Percentiles rank a stretch among this genome's conserved stretches.
Evolutionary conservation across 2,888 invertebrate species (phyloP).

Genomic region (Gymnosoma rotundatum): DNA sequence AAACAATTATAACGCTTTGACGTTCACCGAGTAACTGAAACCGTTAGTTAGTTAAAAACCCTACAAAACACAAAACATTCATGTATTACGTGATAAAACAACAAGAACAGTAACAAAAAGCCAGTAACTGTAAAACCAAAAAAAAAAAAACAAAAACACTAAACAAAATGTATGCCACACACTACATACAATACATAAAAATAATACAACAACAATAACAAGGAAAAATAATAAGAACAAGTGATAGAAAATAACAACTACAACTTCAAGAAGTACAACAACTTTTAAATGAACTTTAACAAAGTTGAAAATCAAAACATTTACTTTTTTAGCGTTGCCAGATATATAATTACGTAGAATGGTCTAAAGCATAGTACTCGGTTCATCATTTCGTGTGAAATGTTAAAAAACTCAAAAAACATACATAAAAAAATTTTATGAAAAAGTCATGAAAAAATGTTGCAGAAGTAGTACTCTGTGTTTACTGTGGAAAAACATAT

Average conservation of each 20-base stretch:
- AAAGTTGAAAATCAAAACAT: conserved; percentile 65
- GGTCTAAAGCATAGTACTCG: too few relatives aligned
- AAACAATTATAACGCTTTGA: conserved; percentile 49
- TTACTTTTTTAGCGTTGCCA: conserved; percentile 42
- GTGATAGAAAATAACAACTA: conserved; percentile 8
- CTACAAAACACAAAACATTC: conserved; percentile 52
- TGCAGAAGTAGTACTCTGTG: too few relatives aligned
- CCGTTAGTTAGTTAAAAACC: conserved; percentile 55
- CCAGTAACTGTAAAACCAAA: conserved; percentile 48
- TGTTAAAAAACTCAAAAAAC: too few relatives aligned
- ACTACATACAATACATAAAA: background rate
- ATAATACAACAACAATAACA: background rate
- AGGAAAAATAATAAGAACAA: background rate
- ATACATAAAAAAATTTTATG: too few relatives aligned
- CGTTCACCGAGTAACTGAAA: conserved; percentile 66
- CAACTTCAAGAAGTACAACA: conserved; percentile 14
- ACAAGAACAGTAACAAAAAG: conserved; percentile 10
- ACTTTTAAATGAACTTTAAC: conserved; percentile 47
- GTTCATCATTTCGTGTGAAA: too few relatives aligned
- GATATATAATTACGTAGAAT: too few relatives aligned
- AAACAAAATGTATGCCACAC: conserved; percentile 31
- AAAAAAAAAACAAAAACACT: background rate
- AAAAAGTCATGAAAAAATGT: too few relatives aligned
- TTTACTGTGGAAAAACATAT: too few relatives aligned
- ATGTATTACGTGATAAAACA: conserved; percentile 24